Evolutionary conservation across 2,113 vertebrate genomes (phyloP).

Genomic region (Hippoglossus stenolepis): DNA sequence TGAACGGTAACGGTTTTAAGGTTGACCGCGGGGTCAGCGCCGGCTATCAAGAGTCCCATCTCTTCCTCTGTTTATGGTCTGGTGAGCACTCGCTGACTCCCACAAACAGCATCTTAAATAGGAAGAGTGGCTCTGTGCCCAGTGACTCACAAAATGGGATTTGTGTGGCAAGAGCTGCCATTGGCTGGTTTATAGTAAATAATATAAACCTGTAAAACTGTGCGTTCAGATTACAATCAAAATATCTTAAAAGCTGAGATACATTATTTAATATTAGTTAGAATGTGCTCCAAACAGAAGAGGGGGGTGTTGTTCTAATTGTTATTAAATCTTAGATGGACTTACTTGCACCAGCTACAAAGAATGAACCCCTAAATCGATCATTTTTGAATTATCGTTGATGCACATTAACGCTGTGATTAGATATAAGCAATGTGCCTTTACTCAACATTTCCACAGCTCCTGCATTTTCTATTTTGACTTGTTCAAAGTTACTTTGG

Average conservation of each 20-base stretch:
- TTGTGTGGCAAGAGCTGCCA: neutral
- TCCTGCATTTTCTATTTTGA: neutral
- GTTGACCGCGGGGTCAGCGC: constrained; percentile 31
- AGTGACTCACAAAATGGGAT: neutral
- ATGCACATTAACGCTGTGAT: neutral
- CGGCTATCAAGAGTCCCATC: constrained; percentile 39
- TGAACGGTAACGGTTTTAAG: constrained; percentile 48
- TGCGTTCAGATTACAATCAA: neutral
- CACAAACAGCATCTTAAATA: constrained; percentile 18
- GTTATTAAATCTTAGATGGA: neutral
- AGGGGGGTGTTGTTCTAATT: constrained; percentile 33
- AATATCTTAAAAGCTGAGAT: neutral
- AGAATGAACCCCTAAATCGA: neutral
- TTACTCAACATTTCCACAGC: neutral
- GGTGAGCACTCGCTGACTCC: neutral
- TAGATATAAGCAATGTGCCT: neutral
- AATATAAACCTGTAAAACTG: neutral
- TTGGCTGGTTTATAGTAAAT: constrained; percentile 1
- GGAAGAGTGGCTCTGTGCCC: constrained; percentile 10
- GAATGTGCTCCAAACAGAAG: constrained; percentile 39
- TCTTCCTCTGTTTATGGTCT: constrained; percentile 39
- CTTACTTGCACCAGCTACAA: neutral
- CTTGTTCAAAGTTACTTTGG: constrained; percentile 14
- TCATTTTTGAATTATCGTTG: neutral
- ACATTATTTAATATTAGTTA: neutral